phyloP scores from a whole-genome alignment of 1,140 invertebrate species.

The Hyphantria cunea region DNA sequence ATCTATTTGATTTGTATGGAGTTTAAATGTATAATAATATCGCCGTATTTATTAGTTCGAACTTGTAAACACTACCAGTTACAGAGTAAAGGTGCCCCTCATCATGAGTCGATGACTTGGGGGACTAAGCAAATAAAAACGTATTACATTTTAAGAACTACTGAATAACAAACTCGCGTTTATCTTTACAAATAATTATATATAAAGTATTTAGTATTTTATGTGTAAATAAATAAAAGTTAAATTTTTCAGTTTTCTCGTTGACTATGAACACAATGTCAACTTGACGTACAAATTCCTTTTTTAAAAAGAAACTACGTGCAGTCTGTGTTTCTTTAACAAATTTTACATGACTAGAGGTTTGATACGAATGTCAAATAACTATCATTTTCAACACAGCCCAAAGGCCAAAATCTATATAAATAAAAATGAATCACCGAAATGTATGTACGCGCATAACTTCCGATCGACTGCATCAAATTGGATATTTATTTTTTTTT shows the following conservation, averaged over 20 bases:
- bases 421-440: too few species aligned
- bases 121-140: constrained; percentile 31
- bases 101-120: constrained; percentile 39
- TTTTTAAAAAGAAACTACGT: constrained; percentile 24
- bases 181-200: constrained; percentile 18
- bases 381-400: too few species aligned
- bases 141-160: constrained; percentile 39
- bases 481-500: too few species aligned
- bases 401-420: too few species aligned
- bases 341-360: constrained; percentile 4
- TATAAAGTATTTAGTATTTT: constrained; percentile 9
- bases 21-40: constrained; percentile 4
- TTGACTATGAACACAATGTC: constrained; percentile 36
- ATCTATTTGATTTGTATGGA: constrained; percentile 2
- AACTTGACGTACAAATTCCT: constrained; percentile 35
- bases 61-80: constrained; percentile 33
- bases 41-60: constrained; percentile 9
- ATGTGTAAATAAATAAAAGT: constrained; percentile 24
- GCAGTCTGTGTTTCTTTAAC: constrained; percentile 1
- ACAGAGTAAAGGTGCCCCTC: constrained; percentile 41
- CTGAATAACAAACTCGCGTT: constrained; percentile 18
- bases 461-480: too few species aligned
- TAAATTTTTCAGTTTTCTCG: constrained; percentile 29
- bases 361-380: background rate
- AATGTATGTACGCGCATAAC: too few species aligned